These are phyloP conservation scores for Ormyrus labotus DNA, from an alignment of 2,888 invertebrate genomes.

Conservation along the genomic window DNA sequence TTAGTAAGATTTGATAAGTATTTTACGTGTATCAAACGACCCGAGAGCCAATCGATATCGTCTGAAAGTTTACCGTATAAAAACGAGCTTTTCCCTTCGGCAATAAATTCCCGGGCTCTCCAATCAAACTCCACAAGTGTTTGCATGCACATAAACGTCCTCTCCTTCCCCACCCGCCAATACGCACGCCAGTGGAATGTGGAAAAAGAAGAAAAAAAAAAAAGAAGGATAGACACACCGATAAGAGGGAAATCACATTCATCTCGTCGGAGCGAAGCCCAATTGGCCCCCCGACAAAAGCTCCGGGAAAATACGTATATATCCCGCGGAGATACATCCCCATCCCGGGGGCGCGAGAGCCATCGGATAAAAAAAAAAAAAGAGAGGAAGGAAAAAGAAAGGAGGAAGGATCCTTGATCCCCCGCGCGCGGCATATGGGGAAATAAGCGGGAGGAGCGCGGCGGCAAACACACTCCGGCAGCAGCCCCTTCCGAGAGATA, in stretches of 20 bases:
- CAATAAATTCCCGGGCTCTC: constrained; percentile 27
- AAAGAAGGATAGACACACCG: neutral
- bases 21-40: no score
- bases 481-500: neutral
- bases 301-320: neutral
- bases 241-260: constrained; percentile 17
- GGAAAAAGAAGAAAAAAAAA: neutral
- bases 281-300: neutral
- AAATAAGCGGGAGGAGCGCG: constrained; percentile 1
- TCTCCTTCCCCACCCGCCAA: no score
- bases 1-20: no score
- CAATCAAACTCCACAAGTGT: constrained; percentile 51
- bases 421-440: neutral
- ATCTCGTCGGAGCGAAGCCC: neutral
- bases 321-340: no score
- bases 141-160: constrained; percentile 28
- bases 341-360: no score
- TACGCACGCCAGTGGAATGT: no score
- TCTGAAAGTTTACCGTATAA: no score
- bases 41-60: no score
- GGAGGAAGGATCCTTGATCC: constrained; percentile 7
- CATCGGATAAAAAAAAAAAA: neutral
- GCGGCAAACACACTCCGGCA: neutral
- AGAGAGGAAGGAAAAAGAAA: neutral
- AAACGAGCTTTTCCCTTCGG: neutral